Base-by-base conservation (phyloP, 2,113 vertebrate species). In the Cottus gobio region DNA sequence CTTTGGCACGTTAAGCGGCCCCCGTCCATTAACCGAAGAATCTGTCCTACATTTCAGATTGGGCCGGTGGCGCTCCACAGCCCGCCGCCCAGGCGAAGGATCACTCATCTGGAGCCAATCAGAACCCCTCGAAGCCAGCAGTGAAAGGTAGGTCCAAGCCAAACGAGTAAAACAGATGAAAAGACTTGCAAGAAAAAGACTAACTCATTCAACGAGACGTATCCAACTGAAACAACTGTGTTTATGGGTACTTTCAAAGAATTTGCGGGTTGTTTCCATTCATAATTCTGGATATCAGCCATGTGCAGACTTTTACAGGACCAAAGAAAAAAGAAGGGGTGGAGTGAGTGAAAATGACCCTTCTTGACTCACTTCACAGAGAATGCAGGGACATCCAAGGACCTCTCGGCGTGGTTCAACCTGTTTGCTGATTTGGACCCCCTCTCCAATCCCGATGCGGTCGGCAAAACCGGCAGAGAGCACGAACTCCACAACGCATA, bases 361-460 rank as follows among this genome's bases (percentile, higher is more conserved):
- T 67, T 52, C 28, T 62, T 9, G n/a, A 26, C 30, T 61, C n/a
- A 22, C 67, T 80, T 28, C 75, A 7, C 92, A 98, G 98, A 96
- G 54, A 80, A 93, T 65, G 56, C 89, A 11, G 96, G 93, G 88
- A 88, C 78, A 10, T 85, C 95, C 85, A 97, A 95, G 77, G 96
- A 98, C 84, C 95, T 97, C 84, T 97, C 95, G 0, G 95, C 96
- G 8, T 99, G 98, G 98, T 99, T 98, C 94, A 97, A 95, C 93
- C 96, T 99, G 80, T 99, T 99, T 48, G 98, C 98, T 1, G 98
- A 99, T 89, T 90, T 99, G 85, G 98, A 99, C 93, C 98, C 98
- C 0, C 94, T 99, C 80, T 96, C 98, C 63, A 99, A 99, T 82
- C 98, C 98, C 0, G 98, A 99, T 2, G 96, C 97, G 2, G 90